These are phyloP conservation scores for Nineta flava DNA, from an alignment of 2,888 invertebrate species.

Conservation along the genomic window DNA sequence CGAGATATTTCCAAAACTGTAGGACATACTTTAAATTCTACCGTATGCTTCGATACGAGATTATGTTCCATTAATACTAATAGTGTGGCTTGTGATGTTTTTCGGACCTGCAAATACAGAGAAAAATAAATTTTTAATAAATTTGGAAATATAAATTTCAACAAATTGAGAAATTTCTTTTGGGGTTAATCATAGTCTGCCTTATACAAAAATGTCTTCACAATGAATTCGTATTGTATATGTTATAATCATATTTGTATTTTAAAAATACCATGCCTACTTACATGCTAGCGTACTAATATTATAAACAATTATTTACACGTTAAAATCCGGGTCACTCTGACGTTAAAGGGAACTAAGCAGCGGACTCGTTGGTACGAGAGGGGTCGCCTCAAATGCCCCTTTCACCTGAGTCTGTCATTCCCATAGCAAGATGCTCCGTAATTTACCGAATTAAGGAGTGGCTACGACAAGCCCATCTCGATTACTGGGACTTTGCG, in stretches of 20 bases:
- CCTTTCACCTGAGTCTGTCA: too few species aligned
- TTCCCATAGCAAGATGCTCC: too few species aligned
- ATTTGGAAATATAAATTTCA: not conserved
- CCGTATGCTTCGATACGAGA: conserved; percentile 38
- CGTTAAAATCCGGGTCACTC: too few species aligned
- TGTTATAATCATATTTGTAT: not conserved
- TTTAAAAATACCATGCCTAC: not conserved
- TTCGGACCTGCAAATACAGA: conserved; percentile 35
- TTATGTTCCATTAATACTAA: conserved; percentile 46
- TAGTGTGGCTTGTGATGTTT: conserved; percentile 44
- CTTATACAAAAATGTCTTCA: too few species aligned
- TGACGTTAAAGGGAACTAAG: too few species aligned
- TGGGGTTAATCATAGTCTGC: not conserved
- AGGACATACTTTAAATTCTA: conserved; percentile 47
- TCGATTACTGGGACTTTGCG: too few species aligned
- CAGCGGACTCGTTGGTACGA: too few species aligned
- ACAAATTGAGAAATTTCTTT: not conserved
- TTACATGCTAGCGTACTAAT: too few species aligned
- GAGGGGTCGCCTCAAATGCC: too few species aligned
- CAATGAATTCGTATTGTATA: conserved; percentile 2
- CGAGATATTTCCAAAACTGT: conserved; percentile 40
- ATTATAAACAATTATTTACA: too few species aligned
- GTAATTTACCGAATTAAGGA: too few species aligned
- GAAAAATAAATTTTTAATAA: not conserved
- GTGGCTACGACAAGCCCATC: too few species aligned